These are phyloP conservation scores for Drosophila nigromelanica DNA, from an alignment of 1,140 invertebrate species.

Conservation along the genomic window DNA sequence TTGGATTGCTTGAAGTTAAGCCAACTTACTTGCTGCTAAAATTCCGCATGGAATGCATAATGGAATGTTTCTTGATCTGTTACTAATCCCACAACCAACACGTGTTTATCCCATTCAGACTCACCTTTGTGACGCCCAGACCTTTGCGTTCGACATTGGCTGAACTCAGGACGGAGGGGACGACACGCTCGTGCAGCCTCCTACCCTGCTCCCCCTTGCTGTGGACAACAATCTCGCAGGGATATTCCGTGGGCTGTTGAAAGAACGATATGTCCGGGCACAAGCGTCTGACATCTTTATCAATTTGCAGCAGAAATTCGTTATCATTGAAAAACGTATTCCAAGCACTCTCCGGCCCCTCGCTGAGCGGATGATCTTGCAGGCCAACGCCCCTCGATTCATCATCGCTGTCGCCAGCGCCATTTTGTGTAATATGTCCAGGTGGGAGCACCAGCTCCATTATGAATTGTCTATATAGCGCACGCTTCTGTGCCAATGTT, in stretches of 20 bases:
- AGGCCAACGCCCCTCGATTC: constrained; percentile 69
- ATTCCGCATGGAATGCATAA: constrained; percentile 45
- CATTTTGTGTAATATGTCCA: constrained; percentile 86
- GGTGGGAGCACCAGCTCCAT: constrained; percentile 93
- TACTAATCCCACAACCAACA: neutral
- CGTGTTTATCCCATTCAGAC: constrained; percentile 9
- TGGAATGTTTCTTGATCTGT: constrained; percentile 27
- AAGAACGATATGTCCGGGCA: constrained; percentile 99
- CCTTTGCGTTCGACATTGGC: constrained; percentile 95
- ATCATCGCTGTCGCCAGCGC: constrained; percentile 84
- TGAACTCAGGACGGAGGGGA: constrained; percentile 92
- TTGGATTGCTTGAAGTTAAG: neutral
- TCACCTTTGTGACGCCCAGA: constrained; percentile 94
- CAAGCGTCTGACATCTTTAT: constrained; percentile 97
- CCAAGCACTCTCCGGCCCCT: constrained; percentile 97
- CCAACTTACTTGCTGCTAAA: constrained; percentile 80
- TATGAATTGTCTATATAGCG: constrained; percentile 93
- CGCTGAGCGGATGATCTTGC: constrained; percentile 95
- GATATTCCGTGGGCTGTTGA: constrained; percentile 94
- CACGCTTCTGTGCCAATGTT: constrained; percentile 88
- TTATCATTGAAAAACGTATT: constrained; percentile 97
- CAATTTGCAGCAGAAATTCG: constrained; percentile 96
- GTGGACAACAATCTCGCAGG: constrained; percentile 89
- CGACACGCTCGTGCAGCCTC: constrained; percentile 93
- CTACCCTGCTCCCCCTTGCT: constrained; percentile 88